phyloP scores from a whole-genome alignment of 1,140 invertebrate species.

The Aphis craccivora region DNA sequence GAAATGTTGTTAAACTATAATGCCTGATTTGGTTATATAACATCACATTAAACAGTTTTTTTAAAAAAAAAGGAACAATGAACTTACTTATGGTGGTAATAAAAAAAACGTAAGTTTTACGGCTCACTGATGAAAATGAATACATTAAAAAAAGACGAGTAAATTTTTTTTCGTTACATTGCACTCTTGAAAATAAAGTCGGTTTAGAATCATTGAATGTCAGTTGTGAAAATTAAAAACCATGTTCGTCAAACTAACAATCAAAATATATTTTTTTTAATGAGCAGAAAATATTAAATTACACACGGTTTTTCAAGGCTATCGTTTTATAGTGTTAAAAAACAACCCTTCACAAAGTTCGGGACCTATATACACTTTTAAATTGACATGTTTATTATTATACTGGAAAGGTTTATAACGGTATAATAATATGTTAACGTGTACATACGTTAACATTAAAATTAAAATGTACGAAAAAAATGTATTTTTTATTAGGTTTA shows the following conservation, averaged over 20 bases:
- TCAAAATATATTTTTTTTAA: not conserved
- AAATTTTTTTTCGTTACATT: not conserved
- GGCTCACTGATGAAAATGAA: not conserved
- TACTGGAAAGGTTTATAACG: not conserved
- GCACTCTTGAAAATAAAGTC: not conserved
- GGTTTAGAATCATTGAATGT: constrained; percentile 2
- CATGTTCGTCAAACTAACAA: not conserved
- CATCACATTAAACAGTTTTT: not conserved
- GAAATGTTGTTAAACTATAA: not conserved
- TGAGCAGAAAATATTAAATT: constrained; percentile 17
- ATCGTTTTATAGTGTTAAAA: constrained; percentile 17
- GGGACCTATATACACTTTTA: not conserved
- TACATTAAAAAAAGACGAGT: not conserved
- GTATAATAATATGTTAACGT: not conserved
- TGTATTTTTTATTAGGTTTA: not conserved
- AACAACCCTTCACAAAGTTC: not conserved
- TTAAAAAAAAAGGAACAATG: not conserved
- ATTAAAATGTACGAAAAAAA: constrained; percentile 11
- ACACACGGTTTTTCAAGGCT: not conserved
- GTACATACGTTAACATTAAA: not conserved
- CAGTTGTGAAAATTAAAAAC: not conserved
- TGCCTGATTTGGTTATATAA: constrained; percentile 8
- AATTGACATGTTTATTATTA: constrained; percentile 34
- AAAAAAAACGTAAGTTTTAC: not conserved
- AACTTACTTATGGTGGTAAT: not conserved